phyloP scores from a whole-genome alignment of 2,113 vertebrate genomes.

The Upupa epops region DNA sequence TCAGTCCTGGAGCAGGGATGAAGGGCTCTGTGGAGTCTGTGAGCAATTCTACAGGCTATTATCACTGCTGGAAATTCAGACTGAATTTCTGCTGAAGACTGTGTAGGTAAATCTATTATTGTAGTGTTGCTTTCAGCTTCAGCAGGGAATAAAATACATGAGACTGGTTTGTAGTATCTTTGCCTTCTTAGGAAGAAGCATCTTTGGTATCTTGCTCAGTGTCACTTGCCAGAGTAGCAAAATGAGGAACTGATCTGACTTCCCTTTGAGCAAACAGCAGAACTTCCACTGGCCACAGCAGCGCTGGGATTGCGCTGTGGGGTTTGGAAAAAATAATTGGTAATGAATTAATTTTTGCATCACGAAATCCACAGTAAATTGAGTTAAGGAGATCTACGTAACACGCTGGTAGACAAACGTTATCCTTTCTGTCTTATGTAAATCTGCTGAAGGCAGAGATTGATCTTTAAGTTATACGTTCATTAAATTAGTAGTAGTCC shows the following conservation, averaged over 20 bases:
- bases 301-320: background rate
- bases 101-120: background rate
- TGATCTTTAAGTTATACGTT: constrained; percentile 35
- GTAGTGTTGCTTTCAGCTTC: background rate
- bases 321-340: constrained; percentile 15
- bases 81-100: background rate
- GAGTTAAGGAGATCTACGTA: constrained; percentile 13
- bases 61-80: background rate
- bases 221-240: background rate
- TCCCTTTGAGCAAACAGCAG: background rate
- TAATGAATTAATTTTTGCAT: constrained; percentile 34
- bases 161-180: background rate
- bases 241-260: background rate
- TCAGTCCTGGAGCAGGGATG: background rate
- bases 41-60: background rate
- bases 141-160: background rate
- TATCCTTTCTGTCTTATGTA: constrained; percentile 43
- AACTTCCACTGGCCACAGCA: background rate
- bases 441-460: constrained; percentile 46
- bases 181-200: background rate
- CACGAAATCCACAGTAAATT: constrained; percentile 26
- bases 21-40: background rate
- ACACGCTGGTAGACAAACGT: constrained; percentile 46
- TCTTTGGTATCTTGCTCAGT: background rate
- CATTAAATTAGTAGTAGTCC: constrained; percentile 37